Conservation (phyloP, 1,140 invertebrate species). For the Apocrypta bakeri region DNA sequence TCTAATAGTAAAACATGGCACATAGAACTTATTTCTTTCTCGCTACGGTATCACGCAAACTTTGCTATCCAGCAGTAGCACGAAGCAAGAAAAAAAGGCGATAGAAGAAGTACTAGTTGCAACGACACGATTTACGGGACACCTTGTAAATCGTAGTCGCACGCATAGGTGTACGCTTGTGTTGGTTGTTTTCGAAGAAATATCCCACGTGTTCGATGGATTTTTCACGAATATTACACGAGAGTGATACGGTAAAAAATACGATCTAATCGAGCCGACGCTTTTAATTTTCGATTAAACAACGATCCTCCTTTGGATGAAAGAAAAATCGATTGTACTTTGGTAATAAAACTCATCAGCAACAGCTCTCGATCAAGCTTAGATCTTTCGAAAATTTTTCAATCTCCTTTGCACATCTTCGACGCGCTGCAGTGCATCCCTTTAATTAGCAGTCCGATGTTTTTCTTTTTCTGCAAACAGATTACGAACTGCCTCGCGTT, state of each 20-base stretch:
- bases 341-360: too few species aligned
- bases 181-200: constrained; percentile 19
- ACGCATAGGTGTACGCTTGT: constrained; percentile 28
- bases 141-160: constrained; percentile 57
- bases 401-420: background rate
- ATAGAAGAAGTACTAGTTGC: constrained; percentile 26
- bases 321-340: too few species aligned
- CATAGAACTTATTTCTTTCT: background rate
- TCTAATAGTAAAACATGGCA: too few species aligned
- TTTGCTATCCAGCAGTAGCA: background rate
- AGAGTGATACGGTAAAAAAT: too few species aligned
- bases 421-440: background rate
- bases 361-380: background rate
- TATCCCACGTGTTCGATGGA: background rate
- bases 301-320: too few species aligned
- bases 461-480: background rate
- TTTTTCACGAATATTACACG: background rate
- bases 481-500: background rate
- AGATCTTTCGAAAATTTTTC: background rate
- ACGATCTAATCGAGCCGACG: too few species aligned
- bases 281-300: too few species aligned
- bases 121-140: constrained; percentile 59
- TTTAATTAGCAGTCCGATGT: background rate
- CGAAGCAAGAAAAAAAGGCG: constrained; percentile 1
- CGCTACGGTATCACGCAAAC: background rate